phyloP scores from a whole-genome alignment of 1,140 invertebrate species.

The Panagrolaimus sp. region DNA sequence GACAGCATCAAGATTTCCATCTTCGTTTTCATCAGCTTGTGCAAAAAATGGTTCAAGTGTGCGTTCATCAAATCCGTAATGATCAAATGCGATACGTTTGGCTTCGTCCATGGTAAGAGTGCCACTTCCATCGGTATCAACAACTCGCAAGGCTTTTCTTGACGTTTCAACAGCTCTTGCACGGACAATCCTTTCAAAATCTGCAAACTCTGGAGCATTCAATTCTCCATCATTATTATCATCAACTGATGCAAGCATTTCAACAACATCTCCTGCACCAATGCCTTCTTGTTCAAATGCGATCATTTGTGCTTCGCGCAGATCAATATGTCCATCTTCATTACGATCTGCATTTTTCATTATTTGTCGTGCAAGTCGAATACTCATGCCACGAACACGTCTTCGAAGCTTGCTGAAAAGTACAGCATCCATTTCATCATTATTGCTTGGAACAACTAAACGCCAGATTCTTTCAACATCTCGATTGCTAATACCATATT shows the following conservation, averaged over 20 bases:
- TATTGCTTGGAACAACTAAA: constrained; percentile 46
- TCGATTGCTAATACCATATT: constrained; percentile 58
- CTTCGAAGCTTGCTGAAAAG: constrained; percentile 51
- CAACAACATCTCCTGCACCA: constrained; percentile 53
- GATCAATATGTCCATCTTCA: constrained; percentile 56
- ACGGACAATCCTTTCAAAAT: constrained; percentile 56
- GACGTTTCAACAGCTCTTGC: constrained; percentile 57
- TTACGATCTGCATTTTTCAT: constrained; percentile 57
- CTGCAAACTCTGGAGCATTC: constrained; percentile 58
- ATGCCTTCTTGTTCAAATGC: constrained; percentile 60
- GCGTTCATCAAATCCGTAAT: constrained; percentile 58
- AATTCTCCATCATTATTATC: constrained; percentile 58
- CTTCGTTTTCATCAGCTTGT: constrained; percentile 57
- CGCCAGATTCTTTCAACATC: constrained; percentile 58
- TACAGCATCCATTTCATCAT: constrained; percentile 51
- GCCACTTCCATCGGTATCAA: constrained; percentile 55
- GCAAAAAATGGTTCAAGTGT: constrained; percentile 57
- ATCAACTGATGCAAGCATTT: constrained; percentile 56
- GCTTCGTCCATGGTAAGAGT: constrained; percentile 57
- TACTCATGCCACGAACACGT: constrained; percentile 56
- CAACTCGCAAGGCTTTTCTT: constrained; percentile 56
- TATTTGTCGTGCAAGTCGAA: constrained; percentile 55
- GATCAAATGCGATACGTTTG: constrained; percentile 57
- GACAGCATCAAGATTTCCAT: constrained; percentile 43
- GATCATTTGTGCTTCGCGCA: constrained; percentile 57